Conservation (phyloP, 1,140 invertebrate genomes). For the Pogonognathellus flavescens region DNA sequence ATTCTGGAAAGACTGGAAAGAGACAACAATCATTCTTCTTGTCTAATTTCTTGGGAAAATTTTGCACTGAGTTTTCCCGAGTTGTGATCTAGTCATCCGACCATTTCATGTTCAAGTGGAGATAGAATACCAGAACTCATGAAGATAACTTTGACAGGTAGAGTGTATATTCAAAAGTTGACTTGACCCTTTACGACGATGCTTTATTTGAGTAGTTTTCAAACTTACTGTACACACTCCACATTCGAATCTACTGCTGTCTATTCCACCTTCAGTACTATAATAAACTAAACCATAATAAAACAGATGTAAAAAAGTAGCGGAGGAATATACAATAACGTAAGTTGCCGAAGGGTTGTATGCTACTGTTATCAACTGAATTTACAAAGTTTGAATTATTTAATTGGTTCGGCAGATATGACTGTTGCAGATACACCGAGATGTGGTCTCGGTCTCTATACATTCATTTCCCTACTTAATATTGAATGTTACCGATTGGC, state of each 20-base stretch:
- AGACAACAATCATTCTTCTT: slow-evolving; percentile 40
- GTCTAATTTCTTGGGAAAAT: slow-evolving; percentile 38
- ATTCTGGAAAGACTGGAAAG: not conserved
- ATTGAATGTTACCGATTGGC: too few species aligned
- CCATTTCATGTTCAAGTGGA: not conserved
- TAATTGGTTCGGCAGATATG: too few species aligned
- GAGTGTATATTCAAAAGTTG: slow-evolving; percentile 22
- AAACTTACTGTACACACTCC: not conserved
- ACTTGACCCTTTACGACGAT: slow-evolving; percentile 15
- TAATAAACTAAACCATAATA: too few species aligned
- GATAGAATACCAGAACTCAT: slow-evolving; percentile 15
- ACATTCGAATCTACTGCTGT: not conserved
- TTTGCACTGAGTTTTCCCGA: slow-evolving; percentile 9
- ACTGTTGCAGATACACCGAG: too few species aligned
- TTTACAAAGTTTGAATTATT: too few species aligned
- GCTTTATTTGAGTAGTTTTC: not conserved
- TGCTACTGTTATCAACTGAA: too few species aligned
- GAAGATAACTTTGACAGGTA: slow-evolving; percentile 46
- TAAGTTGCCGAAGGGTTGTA: too few species aligned
- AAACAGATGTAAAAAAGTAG: too few species aligned
- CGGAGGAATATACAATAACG: too few species aligned
- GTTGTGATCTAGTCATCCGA: not conserved
- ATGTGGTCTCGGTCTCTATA: too few species aligned
- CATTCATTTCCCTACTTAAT: too few species aligned
- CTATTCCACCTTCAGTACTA: not conserved